Conservation (phyloP, 30 jellyfish, hydroid and myxozoan species). For the Aurelia sp. region DNA sequence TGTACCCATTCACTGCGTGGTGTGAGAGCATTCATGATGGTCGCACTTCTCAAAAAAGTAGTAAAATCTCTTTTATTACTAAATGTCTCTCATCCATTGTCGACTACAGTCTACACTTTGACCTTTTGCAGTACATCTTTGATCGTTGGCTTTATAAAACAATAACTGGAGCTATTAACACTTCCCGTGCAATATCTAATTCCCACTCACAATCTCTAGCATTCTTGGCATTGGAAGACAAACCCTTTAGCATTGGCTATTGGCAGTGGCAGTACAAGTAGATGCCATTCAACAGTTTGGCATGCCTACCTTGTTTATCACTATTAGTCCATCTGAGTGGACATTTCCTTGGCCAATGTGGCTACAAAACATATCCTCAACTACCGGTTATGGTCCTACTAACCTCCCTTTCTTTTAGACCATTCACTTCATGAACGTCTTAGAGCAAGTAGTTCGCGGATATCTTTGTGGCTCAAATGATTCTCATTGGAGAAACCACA, state of each 20-base stretch:
- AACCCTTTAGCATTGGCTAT: slow-evolving; percentile 10
- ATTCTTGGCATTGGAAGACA: slow-evolving; percentile 1
- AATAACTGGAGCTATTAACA: slow-evolving; percentile 10
- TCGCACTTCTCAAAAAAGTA: not conserved
- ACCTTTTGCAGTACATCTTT: not conserved
- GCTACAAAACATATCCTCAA: not conserved
- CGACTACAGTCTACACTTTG: slow-evolving; percentile 11
- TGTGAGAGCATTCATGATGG: slow-evolving; percentile 35
- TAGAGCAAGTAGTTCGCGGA: slow-evolving; percentile 49
- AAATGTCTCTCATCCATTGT: not conserved
- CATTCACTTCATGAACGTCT: slow-evolving; percentile 4
- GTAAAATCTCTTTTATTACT: slow-evolving; percentile 2
- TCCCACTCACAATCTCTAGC: not conserved
- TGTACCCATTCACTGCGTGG: slow-evolving; percentile 42
- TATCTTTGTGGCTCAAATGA: slow-evolving; percentile 31
- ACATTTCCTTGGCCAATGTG: slow-evolving; percentile 42
- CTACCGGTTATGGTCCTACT: not conserved
- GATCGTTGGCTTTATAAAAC: slow-evolving; percentile 36
- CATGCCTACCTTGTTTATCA: slow-evolving; percentile 19
- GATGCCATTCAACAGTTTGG: slow-evolving; percentile 53
- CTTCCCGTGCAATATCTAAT: not conserved
- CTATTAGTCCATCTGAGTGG: slow-evolving; percentile 22
- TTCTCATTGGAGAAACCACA: slow-evolving; percentile 23
- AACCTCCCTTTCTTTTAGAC: slow-evolving; percentile 18
- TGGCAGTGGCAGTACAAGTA: slow-evolving; percentile 53